Evolutionary conservation across 2,113 vertebrate genomes (phyloP).

Genomic region (Xiphorhynchus elegans): DNA sequence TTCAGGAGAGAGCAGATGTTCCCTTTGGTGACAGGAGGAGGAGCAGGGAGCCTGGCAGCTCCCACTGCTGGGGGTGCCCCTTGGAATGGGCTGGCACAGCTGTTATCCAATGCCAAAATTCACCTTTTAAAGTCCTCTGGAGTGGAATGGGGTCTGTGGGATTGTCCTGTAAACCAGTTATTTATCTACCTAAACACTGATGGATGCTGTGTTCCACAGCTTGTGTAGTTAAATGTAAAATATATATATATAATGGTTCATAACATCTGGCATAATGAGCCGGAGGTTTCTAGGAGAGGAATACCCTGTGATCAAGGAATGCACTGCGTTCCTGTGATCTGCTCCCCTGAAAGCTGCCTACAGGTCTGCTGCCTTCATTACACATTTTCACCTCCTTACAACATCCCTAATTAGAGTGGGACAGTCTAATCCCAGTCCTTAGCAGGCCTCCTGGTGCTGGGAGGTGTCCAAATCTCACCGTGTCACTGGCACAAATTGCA

Average conservation of each 20-base stretch:
- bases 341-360: not conserved
- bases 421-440: not conserved
- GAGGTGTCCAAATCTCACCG: not conserved
- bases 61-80: not conserved
- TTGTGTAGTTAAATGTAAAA: not conserved
- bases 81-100: not conserved
- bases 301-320: not conserved
- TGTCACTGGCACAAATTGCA: too few relatives aligned
- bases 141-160: fast-evolving
- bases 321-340: fast-evolving
- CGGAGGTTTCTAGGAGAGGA: not conserved
- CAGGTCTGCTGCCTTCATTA: not conserved
- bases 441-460: not conserved
- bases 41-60: not conserved
- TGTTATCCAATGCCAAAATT: fast-evolving
- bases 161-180: not conserved
- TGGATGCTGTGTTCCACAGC: fast-evolving
- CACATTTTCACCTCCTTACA: not conserved
- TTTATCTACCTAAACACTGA: not conserved
- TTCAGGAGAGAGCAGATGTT: not conserved
- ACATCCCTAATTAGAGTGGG: not conserved
- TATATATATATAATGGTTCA: not conserved
- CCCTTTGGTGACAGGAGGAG: not conserved
- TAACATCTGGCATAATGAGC: not conserved
- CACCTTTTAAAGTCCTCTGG: not conserved